A percentile compares a stretch with the other conserved stretches of the same genome.
phyloP scores from a whole-genome alignment of 2,797 vertebrate genomes.

The Lutjanus campechanus region DNA sequence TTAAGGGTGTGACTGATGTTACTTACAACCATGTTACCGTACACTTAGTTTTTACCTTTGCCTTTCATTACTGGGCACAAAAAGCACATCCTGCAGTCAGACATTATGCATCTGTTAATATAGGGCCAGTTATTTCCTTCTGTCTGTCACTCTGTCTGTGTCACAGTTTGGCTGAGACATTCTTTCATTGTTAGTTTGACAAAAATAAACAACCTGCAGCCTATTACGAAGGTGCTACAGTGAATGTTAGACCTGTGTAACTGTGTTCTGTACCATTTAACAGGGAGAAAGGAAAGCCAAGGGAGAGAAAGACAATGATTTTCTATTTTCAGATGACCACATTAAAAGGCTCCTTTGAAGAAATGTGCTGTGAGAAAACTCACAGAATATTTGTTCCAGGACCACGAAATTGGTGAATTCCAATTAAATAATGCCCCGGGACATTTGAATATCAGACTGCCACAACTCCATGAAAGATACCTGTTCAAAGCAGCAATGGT shows the following conservation, averaged over 20 bases:
- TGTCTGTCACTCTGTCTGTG: slow-evolving; percentile 5
- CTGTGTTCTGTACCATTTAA: slow-evolving; percentile 13
- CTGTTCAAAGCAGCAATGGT: slow-evolving; percentile 51
- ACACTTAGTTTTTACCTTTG: background rate
- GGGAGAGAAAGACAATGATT: background rate
- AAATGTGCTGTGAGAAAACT: slow-evolving; percentile 48
- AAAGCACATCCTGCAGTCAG: slow-evolving; percentile 1
- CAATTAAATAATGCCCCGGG: slow-evolving; percentile 61
- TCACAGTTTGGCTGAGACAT: background rate
- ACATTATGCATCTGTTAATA: slow-evolving; percentile 20
- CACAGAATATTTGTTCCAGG: slow-evolving; percentile 42
- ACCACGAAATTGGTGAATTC: slow-evolving; percentile 49
- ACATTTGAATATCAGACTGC: slow-evolving; percentile 50
- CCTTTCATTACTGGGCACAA: background rate
- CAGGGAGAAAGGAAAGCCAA: background rate
- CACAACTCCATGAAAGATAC: slow-evolving; percentile 49
- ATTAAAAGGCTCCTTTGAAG: slow-evolving; percentile 56
- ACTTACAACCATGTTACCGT: background rate
- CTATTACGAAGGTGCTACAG: background rate
- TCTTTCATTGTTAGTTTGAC: background rate
- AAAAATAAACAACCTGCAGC: slow-evolving; percentile 8
- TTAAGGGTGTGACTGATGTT: slow-evolving; percentile 17
- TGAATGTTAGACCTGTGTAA: background rate
- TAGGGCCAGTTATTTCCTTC: background rate
- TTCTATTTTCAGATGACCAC: slow-evolving; percentile 45